Evolutionary conservation across 2,888 invertebrate species (phyloP).

Genomic region (Drosophila pseudotalamancana): DNA sequence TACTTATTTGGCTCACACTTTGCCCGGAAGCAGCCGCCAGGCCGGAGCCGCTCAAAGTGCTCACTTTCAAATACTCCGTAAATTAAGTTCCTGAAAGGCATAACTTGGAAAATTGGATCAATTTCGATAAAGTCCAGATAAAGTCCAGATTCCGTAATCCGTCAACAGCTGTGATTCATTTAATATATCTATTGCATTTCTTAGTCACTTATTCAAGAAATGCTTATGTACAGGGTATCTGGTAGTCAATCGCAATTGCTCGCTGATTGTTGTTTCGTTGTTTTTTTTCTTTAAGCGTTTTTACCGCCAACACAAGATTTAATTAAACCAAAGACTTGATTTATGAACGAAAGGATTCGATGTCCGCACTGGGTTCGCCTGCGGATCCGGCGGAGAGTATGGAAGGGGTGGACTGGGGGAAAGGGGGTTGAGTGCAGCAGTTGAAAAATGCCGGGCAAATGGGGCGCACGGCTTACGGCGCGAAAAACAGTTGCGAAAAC

Average conservation of each 20-base stretch:
- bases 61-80: slow-evolving; percentile 15
- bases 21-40: slow-evolving; percentile 17
- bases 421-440: slow-evolving; percentile 38
- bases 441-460: slow-evolving; percentile 73
- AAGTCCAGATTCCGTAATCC: too few relatives aligned
- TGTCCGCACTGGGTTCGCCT: slow-evolving; percentile 60
- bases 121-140: too few relatives aligned
- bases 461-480: slow-evolving; percentile 59
- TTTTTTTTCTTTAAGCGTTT: slow-evolving; percentile 61
- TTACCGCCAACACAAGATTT: slow-evolving; percentile 85
- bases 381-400: slow-evolving; percentile 23
- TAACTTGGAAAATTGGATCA: not conserved
- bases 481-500: slow-evolving; percentile 11
- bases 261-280: slow-evolving; percentile 16
- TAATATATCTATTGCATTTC: too few relatives aligned
- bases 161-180: not conserved
- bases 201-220: not conserved
- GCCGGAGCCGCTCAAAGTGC: slow-evolving; percentile 35
- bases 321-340: slow-evolving; percentile 85
- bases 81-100: accelerated
- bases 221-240: slow-evolving; percentile 21
- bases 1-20: slow-evolving; percentile 49
- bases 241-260: not conserved
- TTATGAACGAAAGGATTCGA: slow-evolving; percentile 83
- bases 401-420: not conserved